A percentile compares a stretch with the other conserved stretches of the same genome.
phyloP scores from a whole-genome alignment of 2,113 vertebrate genomes.

The Scytalopus superciliaris region DNA sequence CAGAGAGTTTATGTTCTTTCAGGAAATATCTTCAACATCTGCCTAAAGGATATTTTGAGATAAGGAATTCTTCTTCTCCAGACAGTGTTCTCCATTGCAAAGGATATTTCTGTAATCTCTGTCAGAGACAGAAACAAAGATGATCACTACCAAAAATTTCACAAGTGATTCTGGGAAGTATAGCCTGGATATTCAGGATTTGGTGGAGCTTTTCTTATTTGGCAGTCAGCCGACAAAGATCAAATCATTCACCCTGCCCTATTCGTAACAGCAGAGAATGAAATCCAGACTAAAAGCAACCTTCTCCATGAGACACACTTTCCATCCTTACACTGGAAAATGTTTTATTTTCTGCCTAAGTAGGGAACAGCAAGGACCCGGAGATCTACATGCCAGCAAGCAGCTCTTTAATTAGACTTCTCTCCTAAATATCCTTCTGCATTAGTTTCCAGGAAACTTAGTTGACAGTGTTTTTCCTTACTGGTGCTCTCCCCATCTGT shows the following conservation, averaged over 20 bases:
- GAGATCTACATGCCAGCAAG: background rate
- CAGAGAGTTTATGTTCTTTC: background rate
- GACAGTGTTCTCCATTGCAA: background rate
- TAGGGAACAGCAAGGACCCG: background rate
- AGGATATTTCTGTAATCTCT: background rate
- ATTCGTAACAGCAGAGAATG: background rate
- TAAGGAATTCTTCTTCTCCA: background rate
- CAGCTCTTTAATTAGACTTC: slow-evolving; percentile 20
- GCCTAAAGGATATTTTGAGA: background rate
- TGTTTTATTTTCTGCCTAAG: slow-evolving; percentile 11
- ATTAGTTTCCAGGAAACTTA: slow-evolving; percentile 45
- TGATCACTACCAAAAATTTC: background rate
- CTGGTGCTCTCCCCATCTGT: slow-evolving; percentile 6
- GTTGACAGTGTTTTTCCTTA: slow-evolving; percentile 8
- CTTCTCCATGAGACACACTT: background rate
- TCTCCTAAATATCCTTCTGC: background rate
- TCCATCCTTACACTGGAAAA: background rate
- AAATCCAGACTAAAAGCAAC: background rate
- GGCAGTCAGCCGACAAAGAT: background rate
- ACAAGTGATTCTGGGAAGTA: background rate
- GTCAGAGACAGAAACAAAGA: background rate
- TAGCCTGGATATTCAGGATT: background rate
- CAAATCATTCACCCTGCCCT: background rate
- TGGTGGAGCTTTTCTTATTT: background rate
- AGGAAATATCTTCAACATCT: background rate